Base-by-base conservation (phyloP, 2,888 invertebrate species). In the Stenchaetothrips biformis region DNA sequence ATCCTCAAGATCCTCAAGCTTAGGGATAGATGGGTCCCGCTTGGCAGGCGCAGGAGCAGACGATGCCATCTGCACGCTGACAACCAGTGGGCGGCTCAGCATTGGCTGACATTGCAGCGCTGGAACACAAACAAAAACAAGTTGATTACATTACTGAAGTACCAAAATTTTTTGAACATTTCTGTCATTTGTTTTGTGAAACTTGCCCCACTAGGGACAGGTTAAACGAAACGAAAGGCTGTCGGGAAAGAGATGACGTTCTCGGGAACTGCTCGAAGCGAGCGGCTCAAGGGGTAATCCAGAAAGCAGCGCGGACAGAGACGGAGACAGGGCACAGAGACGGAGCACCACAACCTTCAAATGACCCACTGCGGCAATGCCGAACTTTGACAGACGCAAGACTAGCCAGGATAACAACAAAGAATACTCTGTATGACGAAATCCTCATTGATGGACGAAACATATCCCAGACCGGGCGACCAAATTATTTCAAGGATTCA, bases 71-170 rank as follows among this genome's bases (percentile, higher is more conserved):
- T 79, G 80, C 1, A 78, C 80, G 18, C 21, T 77, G 16, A 74
- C 48, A 67, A 80, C 80, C 16, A 80, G 74, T 6, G 79, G 48
- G 16, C 80, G 62, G 0, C 79, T 7, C 18, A 49, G 25, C 9
- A 59, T n/a, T 49, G 79, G 79, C 47, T 80, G 78, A 25, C 79
- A 53, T 78, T 80, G 74, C 18, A 79, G 27, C 48, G 80, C 81
- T 81, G 80, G 13, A 80, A 80, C 18, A 77, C 37, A 49, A 48
- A 13, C 3, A 48, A 21, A 53, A 7, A 8, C n/a, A 25, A 47
- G 8, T 7, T 47, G 7, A 13, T 11, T 37, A 47, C 27, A 25
- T 78, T 59, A 59, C 13, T 18, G 18, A 9, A 13, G 18, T 18
- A 59, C 59, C 13, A 9, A 59, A 16, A 59, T 13, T 1, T 59